Base-by-base conservation (phyloP, 2,113 vertebrate genomes). In the Petaurus breviceps region DNA sequence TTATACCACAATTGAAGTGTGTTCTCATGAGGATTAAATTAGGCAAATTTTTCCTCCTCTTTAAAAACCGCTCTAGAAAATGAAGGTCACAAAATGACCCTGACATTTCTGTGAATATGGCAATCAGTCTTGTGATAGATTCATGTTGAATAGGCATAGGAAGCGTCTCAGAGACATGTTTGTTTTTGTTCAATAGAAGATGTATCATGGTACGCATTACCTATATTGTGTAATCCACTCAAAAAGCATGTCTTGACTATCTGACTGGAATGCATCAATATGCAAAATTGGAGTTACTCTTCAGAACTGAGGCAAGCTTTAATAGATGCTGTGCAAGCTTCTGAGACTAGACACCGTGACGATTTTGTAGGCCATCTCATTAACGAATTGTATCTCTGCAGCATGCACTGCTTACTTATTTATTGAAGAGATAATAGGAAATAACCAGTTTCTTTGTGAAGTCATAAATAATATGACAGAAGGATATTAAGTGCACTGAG, bases 371-470 rank as follows among this genome's bases (percentile, higher is more conserved):
- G 98, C 97, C 96, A 97, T 98, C 98, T 99, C 98, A 98, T 99
- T 99, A 99, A 98, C 94, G 94, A 99, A 98, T 98, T 98, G 98
- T 98, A 98, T 98, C 61, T 46, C 96, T 98, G 97, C 98, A 98
- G 97, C 97, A 96, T 98, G 97, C 98, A 97, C 98, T 98, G 97
- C 98, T 98, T 98, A 98, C 97, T 98, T 98, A 99, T 98, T 99
- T 99, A 98, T 99, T 98, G 98, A 98, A 98, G 97, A 98, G 98
- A 99, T 99, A 99, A 99, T 99, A 98, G 98, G 98, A 99, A 98
- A 99, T 98, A 98, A 98, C 98, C 97, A 95, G 97, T 98, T 98
- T 99, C 98, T 99, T 99, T 99, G 98, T 98, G 98, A 98, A 99
- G 98, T 98, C 97, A 51, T 99, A 99, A 99, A 99, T 99, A 98